phyloP scores from a whole-genome alignment of 2,113 vertebrate genomes.

The Carollia perspicillata region DNA sequence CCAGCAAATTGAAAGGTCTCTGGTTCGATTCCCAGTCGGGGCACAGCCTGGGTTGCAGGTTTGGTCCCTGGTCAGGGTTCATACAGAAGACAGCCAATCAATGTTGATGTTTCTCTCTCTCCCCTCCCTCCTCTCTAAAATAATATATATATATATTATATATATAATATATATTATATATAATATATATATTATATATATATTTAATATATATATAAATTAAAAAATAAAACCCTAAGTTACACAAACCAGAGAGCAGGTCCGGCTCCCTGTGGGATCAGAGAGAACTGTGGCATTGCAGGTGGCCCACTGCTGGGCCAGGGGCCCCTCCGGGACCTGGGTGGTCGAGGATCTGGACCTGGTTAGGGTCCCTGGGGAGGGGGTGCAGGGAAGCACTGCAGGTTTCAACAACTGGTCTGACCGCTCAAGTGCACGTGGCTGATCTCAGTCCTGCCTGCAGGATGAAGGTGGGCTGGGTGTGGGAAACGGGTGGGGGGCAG shows the following conservation, averaged over 20 bases:
- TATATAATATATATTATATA: no score
- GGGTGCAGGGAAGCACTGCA: background rate
- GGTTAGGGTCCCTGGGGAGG: background rate
- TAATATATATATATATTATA: no score
- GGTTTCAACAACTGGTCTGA: background rate
- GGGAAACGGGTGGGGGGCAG: fast-evolving
- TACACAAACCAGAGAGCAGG: background rate
- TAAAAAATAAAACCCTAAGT: background rate
- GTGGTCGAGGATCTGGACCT: no score
- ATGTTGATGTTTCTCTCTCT: background rate
- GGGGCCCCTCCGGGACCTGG: background rate
- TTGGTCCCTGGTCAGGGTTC: background rate
- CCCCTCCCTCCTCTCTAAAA: background rate
- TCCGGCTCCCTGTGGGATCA: background rate
- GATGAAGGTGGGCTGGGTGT: background rate
- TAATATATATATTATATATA: no score
- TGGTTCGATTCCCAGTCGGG: background rate
- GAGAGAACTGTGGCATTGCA: background rate
- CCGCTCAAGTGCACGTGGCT: fast-evolving
- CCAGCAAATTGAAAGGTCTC: background rate
- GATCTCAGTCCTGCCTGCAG: background rate
- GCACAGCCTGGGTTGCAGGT: background rate
- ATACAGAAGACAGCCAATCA: background rate
- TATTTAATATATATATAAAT: background rate
- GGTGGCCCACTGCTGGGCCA: background rate